These are phyloP conservation scores for Calliphora vicina DNA, from an alignment of 1,140 invertebrate species.

Conservation along the genomic window DNA sequence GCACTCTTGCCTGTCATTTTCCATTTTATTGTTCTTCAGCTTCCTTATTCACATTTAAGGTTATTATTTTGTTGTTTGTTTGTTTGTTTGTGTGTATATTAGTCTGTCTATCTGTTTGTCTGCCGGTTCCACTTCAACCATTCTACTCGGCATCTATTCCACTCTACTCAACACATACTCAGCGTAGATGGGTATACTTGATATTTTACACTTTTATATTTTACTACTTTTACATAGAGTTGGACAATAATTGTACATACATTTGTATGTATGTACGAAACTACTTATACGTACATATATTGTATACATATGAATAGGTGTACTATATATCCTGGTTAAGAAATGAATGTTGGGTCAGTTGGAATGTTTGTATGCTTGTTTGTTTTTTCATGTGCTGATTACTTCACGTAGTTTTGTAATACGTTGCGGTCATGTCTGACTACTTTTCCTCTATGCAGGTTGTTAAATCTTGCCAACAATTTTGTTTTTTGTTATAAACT, in stretches of 20 bases:
- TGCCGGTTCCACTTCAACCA: neutral
- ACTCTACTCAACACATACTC: neutral
- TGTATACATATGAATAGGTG: neutral
- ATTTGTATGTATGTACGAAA: too few relatives aligned
- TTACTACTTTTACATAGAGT: neutral
- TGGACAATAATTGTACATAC: neutral
- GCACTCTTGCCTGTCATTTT: conserved; percentile 1
- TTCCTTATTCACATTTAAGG: neutral
- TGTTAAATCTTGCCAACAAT: neutral
- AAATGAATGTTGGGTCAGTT: too few relatives aligned
- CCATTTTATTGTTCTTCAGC: neutral
- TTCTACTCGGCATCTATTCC: neutral
- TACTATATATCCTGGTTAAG: neutral
- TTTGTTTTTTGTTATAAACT: neutral
- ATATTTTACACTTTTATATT: conserved; percentile 19
- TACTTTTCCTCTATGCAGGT: conserved; percentile 19
- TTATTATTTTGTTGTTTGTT: conserved; percentile 17
- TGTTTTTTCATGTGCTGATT: conserved; percentile 16
- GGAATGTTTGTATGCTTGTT: neutral
- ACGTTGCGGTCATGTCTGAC: conserved; percentile 15
- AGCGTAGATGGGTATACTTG: neutral
- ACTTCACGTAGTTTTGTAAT: conserved; percentile 25
- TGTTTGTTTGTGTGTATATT: neutral
- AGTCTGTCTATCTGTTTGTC: neutral
- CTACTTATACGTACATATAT: too few relatives aligned